Conservation (phyloP, 2,113 vertebrate genomes). For the Felis catus region F.catus_Fca126_mat1.0 CM031418.1:98871001-98871500, state of each 20-base stretch:
- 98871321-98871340: not conserved
- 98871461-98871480: not conserved
- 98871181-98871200: not conserved
- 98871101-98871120: not conserved
- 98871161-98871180: constrained; percentile 24
- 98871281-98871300: constrained; percentile 42
- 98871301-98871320: not conserved
- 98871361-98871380: not conserved
- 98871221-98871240: not conserved
- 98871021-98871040: not conserved
- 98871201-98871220: not conserved
- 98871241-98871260: not conserved
- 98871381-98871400: not conserved
- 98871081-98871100: not conserved
- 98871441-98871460: not conserved
- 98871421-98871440: not conserved
- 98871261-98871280: not conserved
- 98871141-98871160: not conserved
- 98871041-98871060: not conserved
- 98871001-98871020: not conserved
- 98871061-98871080: not conserved
- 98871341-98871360: not conserved
- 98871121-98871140: not conserved
- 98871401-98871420: not conserved
- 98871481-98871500: not conserved